Evolutionary conservation across 1,140 invertebrate species (phyloP), one percentile per base, ranked within the genome.

Genomic region (Drosophila kohkoa): DNA sequence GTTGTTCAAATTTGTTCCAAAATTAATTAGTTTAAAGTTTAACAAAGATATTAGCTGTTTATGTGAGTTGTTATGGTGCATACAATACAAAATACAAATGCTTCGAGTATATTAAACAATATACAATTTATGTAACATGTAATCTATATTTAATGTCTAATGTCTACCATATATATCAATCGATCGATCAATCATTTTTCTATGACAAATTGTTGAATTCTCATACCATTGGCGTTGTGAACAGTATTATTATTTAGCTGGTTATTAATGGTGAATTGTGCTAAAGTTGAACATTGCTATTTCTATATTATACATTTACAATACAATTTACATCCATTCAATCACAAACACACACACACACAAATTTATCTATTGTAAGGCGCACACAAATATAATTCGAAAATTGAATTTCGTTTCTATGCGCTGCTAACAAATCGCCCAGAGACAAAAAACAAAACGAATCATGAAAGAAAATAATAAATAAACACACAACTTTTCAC

Each of bases 171-270:
- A 67, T 68, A 67, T 66, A 69, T 64, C 43, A 65, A 63, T 58
- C 48, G 25, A 54, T 54, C 49, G 25, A 30, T 55, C 15, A 57
- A 63, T 65, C 41, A 78, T 64, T 72, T 85, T 75, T 78, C 70
- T 41, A 69, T 71, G 67, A 57, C 69, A 68, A 79, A 67, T 79
- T 87, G 82, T 87, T 88, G 58, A 64, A 76, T 69, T 83, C 62
- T 64, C 51, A 58, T 64, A 65, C 59, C 43, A 83, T 88, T 88
- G 83, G 83, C 83, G 77, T 87, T 87, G 85, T 89, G 85, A 87
- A 83, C 83, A 88, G 83, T 88, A 88, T 88, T 89, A 88, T 88
- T 83, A 76, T 83, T 87, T 89, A 83, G 81, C 83, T 74, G 76
- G 73, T 82, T 82, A 82, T 71, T 54, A 59, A 66, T 55, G 46